Evolutionary conservation across 2,113 vertebrate species (phyloP).

Genomic region (Melanotaenia duboulayi): DNA sequence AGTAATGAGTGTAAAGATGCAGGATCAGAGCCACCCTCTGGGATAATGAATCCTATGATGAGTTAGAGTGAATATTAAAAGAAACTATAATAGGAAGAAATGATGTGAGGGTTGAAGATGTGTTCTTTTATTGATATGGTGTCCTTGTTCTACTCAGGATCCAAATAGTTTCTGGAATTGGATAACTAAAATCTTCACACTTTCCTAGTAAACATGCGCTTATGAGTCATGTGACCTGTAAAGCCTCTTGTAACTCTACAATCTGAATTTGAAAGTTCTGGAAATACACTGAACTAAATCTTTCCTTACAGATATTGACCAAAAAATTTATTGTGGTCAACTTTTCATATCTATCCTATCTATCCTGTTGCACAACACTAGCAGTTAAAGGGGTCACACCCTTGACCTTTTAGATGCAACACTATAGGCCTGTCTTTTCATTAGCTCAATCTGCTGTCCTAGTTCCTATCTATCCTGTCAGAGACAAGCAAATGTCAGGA

Average conservation of each 20-base stretch:
- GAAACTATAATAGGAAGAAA: no score
- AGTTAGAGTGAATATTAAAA: no score
- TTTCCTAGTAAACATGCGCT: neutral
- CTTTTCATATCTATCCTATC: no score
- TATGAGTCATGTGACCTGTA: neutral
- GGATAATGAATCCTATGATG: constrained; percentile 82
- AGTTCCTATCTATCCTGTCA: constrained; percentile 47
- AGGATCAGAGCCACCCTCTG: constrained; percentile 28
- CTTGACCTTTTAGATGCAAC: constrained; percentile 20
- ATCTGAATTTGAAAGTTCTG: neutral
- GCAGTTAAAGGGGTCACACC: constrained; percentile 16
- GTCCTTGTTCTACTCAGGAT: no score
- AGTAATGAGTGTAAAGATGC: no score
- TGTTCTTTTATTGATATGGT: no score
- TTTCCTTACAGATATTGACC: neutral
- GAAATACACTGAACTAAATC: neutral
- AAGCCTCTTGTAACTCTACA: neutral
- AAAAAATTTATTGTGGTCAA: neutral
- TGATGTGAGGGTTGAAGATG: no score
- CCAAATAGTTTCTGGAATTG: no score
- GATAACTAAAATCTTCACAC: neutral
- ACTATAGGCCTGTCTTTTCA: neutral
- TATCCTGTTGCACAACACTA: constrained; percentile 31
- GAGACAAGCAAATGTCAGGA: constrained; percentile 25
- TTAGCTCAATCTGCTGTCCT: constrained; percentile 17